Evolutionary conservation across 2,113 vertebrate species (phyloP), one percentile per base, ranked within the genome.

Genomic region (Trachemys scripta): DNA sequence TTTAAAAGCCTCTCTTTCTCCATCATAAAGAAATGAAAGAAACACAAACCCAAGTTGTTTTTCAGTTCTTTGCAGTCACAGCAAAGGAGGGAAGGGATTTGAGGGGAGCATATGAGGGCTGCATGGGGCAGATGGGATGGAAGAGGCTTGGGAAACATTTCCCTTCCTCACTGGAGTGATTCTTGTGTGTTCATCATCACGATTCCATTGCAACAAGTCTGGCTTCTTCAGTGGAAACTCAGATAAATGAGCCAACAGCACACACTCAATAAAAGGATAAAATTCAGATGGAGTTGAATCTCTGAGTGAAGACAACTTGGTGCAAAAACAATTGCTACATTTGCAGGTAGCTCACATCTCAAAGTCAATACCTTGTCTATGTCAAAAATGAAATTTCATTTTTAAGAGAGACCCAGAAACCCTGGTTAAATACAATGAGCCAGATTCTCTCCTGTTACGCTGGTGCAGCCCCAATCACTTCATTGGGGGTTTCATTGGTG

Each of bases 341-440:
- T 62, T 85, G 90, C 80, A 69, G 72, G 78, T 50, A 35, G 56
- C 57, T 92, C 80, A 53, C 76, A 16, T 72, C 2, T 5, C 88
- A 82, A 76, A 62, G 79, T 42, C 87, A 65, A 89, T 82, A 47
- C 35, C 85, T 84, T 53, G 31, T 88, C 72, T 59, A 54, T 88
- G 91, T 83, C 85, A 88, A 87, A 59, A 92, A 88, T 88, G 85
- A 92, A 92, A 92, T 88, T 92, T 88, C 80, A 84, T 92, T 92
- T 88, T 92, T 79, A 83, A 80, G 88, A 88, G 49, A 88, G 85
- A 87, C 45, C 80, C 65, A 83, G 79, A 75, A 92, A 85, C 62
- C 47, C 65, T 72, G 85, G 85, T 92, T 92, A 92, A 88, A 72
- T 84, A 79, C 91, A 65, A 65, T 84, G 85, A 72, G 83, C 65